phyloP scores from a whole-genome alignment of 2,797 vertebrate species.

The Malacoraja senta region DNA sequence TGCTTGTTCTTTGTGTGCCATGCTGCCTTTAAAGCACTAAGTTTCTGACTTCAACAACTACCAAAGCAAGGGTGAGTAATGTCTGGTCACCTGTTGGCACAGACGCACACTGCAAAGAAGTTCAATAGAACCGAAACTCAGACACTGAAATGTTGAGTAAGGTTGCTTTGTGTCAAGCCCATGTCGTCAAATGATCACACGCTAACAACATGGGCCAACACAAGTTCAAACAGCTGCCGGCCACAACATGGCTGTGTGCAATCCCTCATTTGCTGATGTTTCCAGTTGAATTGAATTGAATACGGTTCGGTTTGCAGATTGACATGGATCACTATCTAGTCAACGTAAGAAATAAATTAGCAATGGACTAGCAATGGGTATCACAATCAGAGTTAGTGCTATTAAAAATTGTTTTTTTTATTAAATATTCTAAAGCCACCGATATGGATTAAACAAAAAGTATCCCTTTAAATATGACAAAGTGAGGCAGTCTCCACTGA shows the following conservation, averaged over 20 bases:
- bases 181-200: background rate
- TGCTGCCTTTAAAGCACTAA: background rate
- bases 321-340: background rate
- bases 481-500: background rate
- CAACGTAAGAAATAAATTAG: background rate
- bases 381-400: no score
- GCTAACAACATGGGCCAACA: background rate
- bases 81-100: background rate
- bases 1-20: background rate
- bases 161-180: background rate
- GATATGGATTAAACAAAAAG: background rate
- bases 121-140: background rate
- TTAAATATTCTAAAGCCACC: background rate
- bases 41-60: background rate
- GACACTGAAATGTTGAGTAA: background rate
- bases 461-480: conserved; percentile 29
- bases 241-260: background rate
- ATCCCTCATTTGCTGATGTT: background rate
- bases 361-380: background rate
- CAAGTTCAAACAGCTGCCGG: background rate
- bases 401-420: background rate
- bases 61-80: background rate
- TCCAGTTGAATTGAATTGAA: background rate
- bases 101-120: background rate
- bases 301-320: background rate